Percentiles rank a stretch among this genome's conserved stretches.
Evolutionary conservation across 2,113 vertebrate species (phyloP).

Genomic region (Cyanoramphus novaezelandiae): DNA sequence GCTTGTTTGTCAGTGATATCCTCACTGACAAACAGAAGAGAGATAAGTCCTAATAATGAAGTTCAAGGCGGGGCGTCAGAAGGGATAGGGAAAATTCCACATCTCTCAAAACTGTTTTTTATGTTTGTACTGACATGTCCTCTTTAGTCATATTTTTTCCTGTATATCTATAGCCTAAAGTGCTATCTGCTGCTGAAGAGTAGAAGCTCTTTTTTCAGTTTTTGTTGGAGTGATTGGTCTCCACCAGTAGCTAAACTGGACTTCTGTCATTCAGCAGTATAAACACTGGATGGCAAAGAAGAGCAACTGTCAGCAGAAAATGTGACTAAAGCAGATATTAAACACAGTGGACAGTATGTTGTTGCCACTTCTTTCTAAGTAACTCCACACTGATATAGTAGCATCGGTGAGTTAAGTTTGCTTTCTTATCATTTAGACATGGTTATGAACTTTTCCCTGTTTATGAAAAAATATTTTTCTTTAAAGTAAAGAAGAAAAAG

Average conservation of each 20-base stretch:
- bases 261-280: background rate
- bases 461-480: background rate
- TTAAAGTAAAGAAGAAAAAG: background rate
- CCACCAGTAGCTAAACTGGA: background rate
- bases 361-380: background rate
- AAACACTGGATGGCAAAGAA: constrained; percentile 22
- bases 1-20: background rate
- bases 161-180: background rate
- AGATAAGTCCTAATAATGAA: background rate
- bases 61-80: background rate
- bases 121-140: background rate
- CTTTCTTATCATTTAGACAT: background rate
- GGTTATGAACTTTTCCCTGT: background rate
- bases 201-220: background rate
- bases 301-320: background rate
- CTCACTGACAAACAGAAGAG: background rate
- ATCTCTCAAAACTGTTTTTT: background rate
- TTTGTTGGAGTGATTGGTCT: background rate
- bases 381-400: background rate
- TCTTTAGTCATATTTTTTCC: background rate
- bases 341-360: background rate
- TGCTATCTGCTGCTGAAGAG: background rate
- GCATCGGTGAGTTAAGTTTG: background rate
- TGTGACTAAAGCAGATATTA: background rate
- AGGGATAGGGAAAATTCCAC: background rate